Evolutionary conservation across 2,113 vertebrate species (phyloP).

Genomic region (Dicerorhinus sumatrensis): DNA sequence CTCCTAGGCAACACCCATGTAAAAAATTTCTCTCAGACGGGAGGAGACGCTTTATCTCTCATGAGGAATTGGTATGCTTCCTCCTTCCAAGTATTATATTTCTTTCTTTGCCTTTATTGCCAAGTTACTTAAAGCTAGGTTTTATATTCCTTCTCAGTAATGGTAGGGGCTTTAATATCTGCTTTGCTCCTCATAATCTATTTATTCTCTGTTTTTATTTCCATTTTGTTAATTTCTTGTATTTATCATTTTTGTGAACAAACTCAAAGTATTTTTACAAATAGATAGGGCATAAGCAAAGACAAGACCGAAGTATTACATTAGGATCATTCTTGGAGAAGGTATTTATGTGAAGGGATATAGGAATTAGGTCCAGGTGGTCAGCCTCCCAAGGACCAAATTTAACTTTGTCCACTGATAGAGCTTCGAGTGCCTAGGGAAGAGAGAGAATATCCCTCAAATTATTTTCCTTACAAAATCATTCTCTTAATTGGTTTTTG

Average conservation of each 20-base stretch:
- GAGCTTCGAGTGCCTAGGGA: background rate
- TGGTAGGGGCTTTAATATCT: background rate
- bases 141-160: constrained; percentile 45
- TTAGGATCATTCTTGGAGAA: background rate
- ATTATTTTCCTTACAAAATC: background rate
- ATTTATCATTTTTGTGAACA: background rate
- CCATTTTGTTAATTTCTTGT: background rate
- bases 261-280: constrained; percentile 14
- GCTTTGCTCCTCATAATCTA: background rate
- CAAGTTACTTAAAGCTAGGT: background rate
- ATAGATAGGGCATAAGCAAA: background rate
- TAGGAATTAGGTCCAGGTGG: background rate
- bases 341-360: background rate
- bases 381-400: background rate
- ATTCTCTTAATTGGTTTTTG: background rate
- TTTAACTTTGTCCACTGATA: background rate
- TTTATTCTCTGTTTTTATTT: background rate
- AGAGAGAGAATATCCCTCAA: background rate
- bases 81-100: background rate
- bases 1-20: background rate
- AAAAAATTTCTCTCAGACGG: background rate
- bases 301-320: background rate
- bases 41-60: background rate
- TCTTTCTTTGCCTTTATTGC: background rate
- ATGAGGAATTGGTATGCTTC: background rate